Conservation (phyloP, 2,888 invertebrate species). For the Apamea crenata region DNA sequence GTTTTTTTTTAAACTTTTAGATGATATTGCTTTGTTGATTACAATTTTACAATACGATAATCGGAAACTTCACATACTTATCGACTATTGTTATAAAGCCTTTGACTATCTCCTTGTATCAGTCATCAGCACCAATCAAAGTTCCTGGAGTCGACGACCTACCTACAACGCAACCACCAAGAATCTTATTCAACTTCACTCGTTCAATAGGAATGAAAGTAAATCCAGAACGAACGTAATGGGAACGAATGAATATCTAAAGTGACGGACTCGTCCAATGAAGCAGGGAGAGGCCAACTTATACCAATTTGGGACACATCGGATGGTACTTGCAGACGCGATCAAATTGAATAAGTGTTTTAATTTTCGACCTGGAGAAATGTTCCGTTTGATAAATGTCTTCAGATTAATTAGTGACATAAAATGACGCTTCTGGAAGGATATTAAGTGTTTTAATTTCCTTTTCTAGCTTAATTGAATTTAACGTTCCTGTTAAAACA, state of each 20-base stretch:
- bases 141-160: constrained; percentile 16
- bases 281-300: constrained; percentile 54
- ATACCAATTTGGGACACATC: constrained; percentile 61
- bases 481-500: background rate
- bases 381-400: constrained; percentile 31
- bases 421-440: constrained; percentile 5
- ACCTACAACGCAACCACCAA: constrained; percentile 37
- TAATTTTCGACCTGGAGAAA: constrained; percentile 50
- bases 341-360: constrained; percentile 66
- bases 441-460: constrained; percentile 2
- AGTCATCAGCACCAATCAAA: constrained; percentile 32
- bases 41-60: background rate
- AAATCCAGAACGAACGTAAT: constrained; percentile 73
- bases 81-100: background rate
- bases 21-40: background rate
- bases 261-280: constrained; percentile 68
- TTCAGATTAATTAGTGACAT: constrained; percentile 33
- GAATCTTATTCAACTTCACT: constrained; percentile 65
- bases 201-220: constrained; percentile 79
- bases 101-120: background rate
- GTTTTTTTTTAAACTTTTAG: background rate
- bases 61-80: background rate
- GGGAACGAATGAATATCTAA: constrained; percentile 73
- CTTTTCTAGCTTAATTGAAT: background rate
- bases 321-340: constrained; percentile 44